Conservation (phyloP, 2,797 vertebrate genomes). For the Spinus olivaceus region DNA sequence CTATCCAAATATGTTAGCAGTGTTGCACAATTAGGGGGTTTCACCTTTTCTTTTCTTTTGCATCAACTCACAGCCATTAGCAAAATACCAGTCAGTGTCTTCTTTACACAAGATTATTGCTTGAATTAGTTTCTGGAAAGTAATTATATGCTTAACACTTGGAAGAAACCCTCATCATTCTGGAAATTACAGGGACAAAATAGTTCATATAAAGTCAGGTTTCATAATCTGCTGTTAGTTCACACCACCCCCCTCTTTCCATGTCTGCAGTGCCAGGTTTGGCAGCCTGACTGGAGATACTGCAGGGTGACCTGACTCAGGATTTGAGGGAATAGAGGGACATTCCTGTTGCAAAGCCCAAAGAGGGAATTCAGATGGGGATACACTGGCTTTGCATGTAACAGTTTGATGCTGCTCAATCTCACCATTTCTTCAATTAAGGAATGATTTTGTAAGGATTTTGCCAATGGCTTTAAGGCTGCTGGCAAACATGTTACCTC, state of each 20-base stretch:
- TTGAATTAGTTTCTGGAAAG: slow-evolving; percentile 51
- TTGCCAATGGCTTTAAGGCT: neutral
- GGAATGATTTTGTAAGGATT: slow-evolving; percentile 31
- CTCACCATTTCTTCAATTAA: slow-evolving; percentile 47
- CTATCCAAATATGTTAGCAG: neutral
- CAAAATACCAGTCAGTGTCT: slow-evolving; percentile 35
- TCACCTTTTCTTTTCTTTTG: slow-evolving; percentile 19
- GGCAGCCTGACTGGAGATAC: neutral
- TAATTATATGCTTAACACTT: slow-evolving; percentile 51
- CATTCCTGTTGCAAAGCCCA: neutral
- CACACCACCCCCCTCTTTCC: neutral
- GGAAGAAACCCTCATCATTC: slow-evolving; percentile 41
- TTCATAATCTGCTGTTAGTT: slow-evolving; percentile 39
- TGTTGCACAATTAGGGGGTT: slow-evolving; percentile 12
- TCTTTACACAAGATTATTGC: slow-evolving; percentile 53
- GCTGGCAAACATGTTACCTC: neutral
- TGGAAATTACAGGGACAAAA: neutral
- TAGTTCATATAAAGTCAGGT: slow-evolving; percentile 45
- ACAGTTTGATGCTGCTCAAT: neutral
- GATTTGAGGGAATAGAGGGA: neutral
- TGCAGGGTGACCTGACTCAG: neutral
- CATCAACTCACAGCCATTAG: slow-evolving; percentile 44
- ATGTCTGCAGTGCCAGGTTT: slow-evolving; percentile 12
- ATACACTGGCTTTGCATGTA: neutral
- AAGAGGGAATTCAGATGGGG: neutral